Evolutionary conservation across 1,140 invertebrate genomes (phyloP).

Genomic region (Procambarus virginalis): DNA sequence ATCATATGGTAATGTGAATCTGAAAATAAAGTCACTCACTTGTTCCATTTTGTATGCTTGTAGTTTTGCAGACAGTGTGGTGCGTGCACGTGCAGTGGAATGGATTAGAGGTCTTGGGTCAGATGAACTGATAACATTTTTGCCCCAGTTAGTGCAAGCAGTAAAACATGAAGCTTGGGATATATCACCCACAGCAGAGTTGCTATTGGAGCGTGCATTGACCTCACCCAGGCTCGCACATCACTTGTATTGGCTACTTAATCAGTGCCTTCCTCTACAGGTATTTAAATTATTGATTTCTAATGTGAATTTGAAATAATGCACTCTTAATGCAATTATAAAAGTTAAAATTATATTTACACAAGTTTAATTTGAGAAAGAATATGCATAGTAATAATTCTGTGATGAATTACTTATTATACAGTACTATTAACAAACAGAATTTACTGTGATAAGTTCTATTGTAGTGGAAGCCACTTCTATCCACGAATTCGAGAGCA

Average conservation of each 20-base stretch:
- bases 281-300: slow-evolving; percentile 71
- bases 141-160: slow-evolving; percentile 95
- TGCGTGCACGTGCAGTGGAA: slow-evolving; percentile 87
- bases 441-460: too few relatives aligned
- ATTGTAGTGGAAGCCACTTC: too few relatives aligned
- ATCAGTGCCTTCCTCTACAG: slow-evolving; percentile 84
- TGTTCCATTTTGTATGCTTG: slow-evolving; percentile 30
- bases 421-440: too few relatives aligned
- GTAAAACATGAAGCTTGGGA: slow-evolving; percentile 96
- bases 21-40: too few relatives aligned
- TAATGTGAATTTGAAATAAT: too few relatives aligned
- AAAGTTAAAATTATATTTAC: too few relatives aligned
- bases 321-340: too few relatives aligned
- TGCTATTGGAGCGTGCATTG: slow-evolving; percentile 89
- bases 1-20: too few relatives aligned
- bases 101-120: slow-evolving; percentile 86
- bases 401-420: too few relatives aligned
- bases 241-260: slow-evolving; percentile 94
- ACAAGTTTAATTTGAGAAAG: too few relatives aligned
- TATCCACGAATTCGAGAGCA: too few relatives aligned
- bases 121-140: slow-evolving; percentile 91
- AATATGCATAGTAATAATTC: too few relatives aligned
- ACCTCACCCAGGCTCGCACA: slow-evolving; percentile 93
- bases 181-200: slow-evolving; percentile 85
- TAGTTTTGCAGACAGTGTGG: slow-evolving; percentile 92